These are phyloP conservation scores for Diadumene lineata DNA, from an alignment of 92 coral and sea anemone species.

Conservation along the genomic window DNA sequence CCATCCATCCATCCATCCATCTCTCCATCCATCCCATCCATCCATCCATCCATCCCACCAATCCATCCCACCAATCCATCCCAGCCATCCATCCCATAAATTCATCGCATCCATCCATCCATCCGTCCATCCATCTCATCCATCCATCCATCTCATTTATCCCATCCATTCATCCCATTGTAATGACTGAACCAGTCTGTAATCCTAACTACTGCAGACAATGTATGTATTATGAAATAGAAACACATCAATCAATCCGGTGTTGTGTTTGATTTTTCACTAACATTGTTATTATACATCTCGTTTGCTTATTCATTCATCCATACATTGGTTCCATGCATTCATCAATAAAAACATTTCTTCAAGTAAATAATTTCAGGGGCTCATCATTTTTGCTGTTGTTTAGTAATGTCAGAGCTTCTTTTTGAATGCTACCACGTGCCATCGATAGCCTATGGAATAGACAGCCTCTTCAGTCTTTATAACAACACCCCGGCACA, in stretches of 20 bases:
- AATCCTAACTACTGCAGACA: conserved; percentile 97
- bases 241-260: no score
- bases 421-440: conserved; percentile 97
- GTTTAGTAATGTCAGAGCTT: conserved; percentile 95
- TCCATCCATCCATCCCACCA: background rate
- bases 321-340: background rate
- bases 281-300: background rate
- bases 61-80: background rate
- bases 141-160: background rate
- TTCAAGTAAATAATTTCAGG: no score
- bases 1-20: background rate
- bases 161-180: conserved; percentile 26
- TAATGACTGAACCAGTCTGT: conserved; percentile 94
- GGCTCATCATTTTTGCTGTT: conserved; percentile 3
- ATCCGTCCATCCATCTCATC: background rate
- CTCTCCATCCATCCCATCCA: background rate
- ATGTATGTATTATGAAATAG: conserved; percentile 76
- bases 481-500: conserved; percentile 69
- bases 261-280: background rate
- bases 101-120: background rate
- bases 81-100: background rate
- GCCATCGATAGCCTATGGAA: conserved; percentile 88
- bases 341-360: no score
- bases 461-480: conserved; percentile 94
- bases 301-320: background rate